Percentiles rank a stretch among this genome's conserved stretches.
These are phyloP conservation scores for Neogale vison DNA, from an alignment of 2,113 vertebrate genomes.

Conservation along the genomic window DNA sequence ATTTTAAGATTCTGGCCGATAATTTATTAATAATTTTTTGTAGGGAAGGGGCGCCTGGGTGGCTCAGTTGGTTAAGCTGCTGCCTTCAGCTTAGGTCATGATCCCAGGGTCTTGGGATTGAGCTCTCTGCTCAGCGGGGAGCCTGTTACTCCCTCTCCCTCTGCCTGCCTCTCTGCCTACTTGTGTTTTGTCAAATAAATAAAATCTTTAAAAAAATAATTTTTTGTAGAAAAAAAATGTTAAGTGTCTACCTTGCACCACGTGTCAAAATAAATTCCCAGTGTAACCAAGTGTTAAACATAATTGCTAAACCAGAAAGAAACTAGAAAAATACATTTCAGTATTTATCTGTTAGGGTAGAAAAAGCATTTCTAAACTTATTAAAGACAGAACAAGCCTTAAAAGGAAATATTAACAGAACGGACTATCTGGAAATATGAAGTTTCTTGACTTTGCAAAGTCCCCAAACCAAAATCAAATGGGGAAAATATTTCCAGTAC, in stretches of 20 bases:
- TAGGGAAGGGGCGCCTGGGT: not conserved
- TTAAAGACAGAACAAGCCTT: not conserved
- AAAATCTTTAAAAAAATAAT: too few relatives aligned
- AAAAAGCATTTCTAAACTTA: not conserved
- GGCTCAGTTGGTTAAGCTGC: too few relatives aligned
- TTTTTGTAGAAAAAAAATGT: not conserved
- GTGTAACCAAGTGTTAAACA: not conserved
- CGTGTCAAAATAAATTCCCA: not conserved
- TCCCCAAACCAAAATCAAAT: conserved; percentile 33
- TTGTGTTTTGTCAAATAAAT: too few relatives aligned
- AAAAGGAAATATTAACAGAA: not conserved
- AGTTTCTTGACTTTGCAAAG: not conserved
- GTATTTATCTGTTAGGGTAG: not conserved
- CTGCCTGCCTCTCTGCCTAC: too few relatives aligned
- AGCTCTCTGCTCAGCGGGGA: too few relatives aligned
- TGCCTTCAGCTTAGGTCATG: too few relatives aligned
- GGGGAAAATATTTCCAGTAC: not conserved
- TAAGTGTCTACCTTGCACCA: not conserved
- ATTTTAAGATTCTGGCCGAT: not conserved
- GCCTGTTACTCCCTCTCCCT: too few relatives aligned
- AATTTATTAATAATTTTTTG: not conserved
- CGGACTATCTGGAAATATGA: not conserved
- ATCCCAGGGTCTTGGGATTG: too few relatives aligned
- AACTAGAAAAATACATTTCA: not conserved
- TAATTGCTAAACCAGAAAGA: conserved; percentile 2